Evolutionary conservation across 2,888 invertebrate species (phyloP).

Genomic region (Junonia oenone): DNA sequence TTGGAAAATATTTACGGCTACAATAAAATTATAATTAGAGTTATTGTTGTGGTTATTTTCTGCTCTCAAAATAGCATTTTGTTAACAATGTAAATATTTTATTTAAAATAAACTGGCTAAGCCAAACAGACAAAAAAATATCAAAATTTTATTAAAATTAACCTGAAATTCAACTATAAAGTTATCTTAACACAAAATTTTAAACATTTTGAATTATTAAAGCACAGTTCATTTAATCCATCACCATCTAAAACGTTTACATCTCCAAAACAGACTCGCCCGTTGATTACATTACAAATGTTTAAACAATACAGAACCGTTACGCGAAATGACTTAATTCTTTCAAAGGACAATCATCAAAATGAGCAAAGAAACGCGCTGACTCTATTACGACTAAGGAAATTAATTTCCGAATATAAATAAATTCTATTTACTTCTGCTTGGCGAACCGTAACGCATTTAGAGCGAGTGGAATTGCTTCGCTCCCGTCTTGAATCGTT

Average conservation of each 20-base stretch:
- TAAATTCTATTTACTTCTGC: conserved; percentile 73
- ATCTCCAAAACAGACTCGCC: neutral
- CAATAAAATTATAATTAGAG: neutral
- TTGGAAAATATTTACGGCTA: neutral
- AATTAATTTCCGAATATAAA: conserved; percentile 74
- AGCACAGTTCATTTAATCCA: neutral
- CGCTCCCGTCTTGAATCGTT: conserved; percentile 62
- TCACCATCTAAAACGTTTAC: neutral
- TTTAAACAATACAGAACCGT: neutral
- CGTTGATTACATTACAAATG: neutral
- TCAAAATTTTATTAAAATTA: neutral
- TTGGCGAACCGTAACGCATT: conserved; percentile 66
- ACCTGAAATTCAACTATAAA: too few relatives aligned
- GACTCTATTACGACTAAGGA: conserved; percentile 57
- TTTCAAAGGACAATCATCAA: conserved; percentile 42
- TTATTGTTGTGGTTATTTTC: too few relatives aligned
- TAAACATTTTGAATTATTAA: neutral
- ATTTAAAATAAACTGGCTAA: neutral
- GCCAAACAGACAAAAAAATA: neutral
- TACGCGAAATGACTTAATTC: conserved; percentile 28
- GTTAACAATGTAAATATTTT: neutral
- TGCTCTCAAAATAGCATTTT: neutral
- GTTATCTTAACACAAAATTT: neutral
- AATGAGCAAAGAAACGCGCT: conserved; percentile 45
- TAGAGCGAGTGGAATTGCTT: conserved; percentile 53